These are phyloP conservation scores for Trichomalopsis sarcophagae DNA, from an alignment of 1,140 invertebrate genomes.

Conservation along the genomic window DNA sequence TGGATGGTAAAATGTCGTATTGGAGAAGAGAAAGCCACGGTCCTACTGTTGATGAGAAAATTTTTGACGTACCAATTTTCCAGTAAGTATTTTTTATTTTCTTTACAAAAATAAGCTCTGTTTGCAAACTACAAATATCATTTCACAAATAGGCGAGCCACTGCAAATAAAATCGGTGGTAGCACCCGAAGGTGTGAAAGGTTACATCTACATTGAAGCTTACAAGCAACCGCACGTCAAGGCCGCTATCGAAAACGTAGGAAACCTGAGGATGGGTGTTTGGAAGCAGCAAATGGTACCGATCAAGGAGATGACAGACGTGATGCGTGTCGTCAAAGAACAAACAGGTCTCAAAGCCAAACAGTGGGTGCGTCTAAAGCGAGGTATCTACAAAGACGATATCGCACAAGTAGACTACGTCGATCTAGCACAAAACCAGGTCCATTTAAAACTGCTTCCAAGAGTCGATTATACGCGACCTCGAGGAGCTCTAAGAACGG, in stretches of 20 bases:
- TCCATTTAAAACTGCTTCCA: conserved; percentile 95
- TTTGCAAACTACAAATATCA: not conserved
- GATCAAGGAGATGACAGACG: conserved; percentile 99
- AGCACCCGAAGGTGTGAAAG: conserved; percentile 97
- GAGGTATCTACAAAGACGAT: conserved; percentile 97
- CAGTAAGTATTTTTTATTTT: conserved; percentile 31
- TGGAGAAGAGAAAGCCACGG: conserved; percentile 96
- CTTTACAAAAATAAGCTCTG: not conserved
- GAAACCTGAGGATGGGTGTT: conserved; percentile 89
- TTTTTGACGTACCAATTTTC: conserved; percentile 89
- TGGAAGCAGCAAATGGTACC: conserved; percentile 98
- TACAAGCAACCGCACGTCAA: conserved; percentile 99
- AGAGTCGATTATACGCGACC: conserved; percentile 95
- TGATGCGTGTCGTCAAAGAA: conserved; percentile 95
- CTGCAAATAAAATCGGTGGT: conserved; percentile 98
- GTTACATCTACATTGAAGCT: conserved; percentile 98
- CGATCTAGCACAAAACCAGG: conserved; percentile 94
- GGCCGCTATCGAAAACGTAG: conserved; percentile 94
- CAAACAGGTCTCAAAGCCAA: conserved; percentile 92
- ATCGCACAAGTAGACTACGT: conserved; percentile 96
- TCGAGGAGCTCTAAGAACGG: conserved; percentile 88
- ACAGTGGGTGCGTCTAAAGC: conserved; percentile 96
- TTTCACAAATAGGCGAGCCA: conserved; percentile 82
- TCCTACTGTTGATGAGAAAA: conserved; percentile 95
- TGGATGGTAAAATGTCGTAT: conserved; percentile 99